phyloP scores from a whole-genome alignment of 1,140 invertebrate genomes.

The Pissodes strobi region DNA sequence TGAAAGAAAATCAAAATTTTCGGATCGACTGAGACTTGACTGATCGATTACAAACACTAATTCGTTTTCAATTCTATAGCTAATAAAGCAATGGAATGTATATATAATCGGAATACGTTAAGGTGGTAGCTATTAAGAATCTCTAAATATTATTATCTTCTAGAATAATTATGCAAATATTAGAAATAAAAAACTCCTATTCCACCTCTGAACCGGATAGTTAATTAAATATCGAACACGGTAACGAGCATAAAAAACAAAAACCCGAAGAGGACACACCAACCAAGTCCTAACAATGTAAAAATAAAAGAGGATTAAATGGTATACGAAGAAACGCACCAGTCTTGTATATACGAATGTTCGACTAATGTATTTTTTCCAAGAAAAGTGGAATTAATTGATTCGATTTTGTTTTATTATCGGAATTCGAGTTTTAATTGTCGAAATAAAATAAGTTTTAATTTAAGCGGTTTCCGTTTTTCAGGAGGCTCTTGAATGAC shows the following conservation, averaged over 20 bases:
- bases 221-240: slow-evolving; percentile 55
- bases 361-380: slow-evolving; percentile 50
- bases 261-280: slow-evolving; percentile 41
- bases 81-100: no score
- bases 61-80: no score
- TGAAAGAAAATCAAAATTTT: no score
- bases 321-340: slow-evolving; percentile 47
- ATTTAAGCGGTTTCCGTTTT: background rate
- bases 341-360: slow-evolving; percentile 46
- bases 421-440: slow-evolving; percentile 34
- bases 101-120: no score
- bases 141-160: no score
- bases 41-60: no score
- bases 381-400: slow-evolving; percentile 45
- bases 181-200: background rate
- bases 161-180: no score
- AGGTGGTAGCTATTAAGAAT: no score
- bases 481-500: no score
- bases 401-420: slow-evolving; percentile 40
- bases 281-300: slow-evolving; percentile 52
- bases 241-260: slow-evolving; percentile 45
- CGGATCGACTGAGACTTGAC: no score
- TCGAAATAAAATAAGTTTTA: background rate
- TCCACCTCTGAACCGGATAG: slow-evolving; percentile 38
- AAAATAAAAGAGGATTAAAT: slow-evolving; percentile 51